These are phyloP conservation scores for Cuculus canorus DNA, from an alignment of 2,797 vertebrate genomes.

Conservation along the genomic window DNA sequence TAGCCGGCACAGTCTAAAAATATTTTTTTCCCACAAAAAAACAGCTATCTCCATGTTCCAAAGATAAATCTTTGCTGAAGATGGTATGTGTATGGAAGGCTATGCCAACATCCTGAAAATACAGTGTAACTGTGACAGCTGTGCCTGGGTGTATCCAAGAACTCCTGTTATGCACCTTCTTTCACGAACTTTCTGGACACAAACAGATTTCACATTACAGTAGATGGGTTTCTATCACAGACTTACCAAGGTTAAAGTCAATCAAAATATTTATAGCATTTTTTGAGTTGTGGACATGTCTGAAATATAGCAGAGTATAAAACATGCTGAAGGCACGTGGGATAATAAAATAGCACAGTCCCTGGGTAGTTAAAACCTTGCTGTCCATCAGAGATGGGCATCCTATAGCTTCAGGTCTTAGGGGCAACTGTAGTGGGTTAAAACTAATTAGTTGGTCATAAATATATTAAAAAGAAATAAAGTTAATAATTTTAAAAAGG, in stretches of 20 bases:
- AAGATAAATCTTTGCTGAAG: not conserved
- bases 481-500: not conserved
- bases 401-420: not conserved
- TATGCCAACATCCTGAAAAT: not conserved
- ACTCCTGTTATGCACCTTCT: not conserved
- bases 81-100: not conserved
- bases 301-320: not conserved
- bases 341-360: not conserved
- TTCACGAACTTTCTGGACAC: not conserved
- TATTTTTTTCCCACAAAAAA: not conserved
- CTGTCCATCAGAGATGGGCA: not conserved
- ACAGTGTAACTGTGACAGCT: accelerated
- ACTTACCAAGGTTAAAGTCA: not conserved
- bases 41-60: not conserved
- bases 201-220: not conserved
- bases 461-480: not conserved
- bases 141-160: not conserved
- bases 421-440: not conserved
- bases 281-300: not conserved
- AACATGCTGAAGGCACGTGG: not conserved
- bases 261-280: not conserved
- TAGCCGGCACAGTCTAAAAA: not conserved
- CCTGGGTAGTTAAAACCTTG: not conserved
- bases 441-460: not conserved
- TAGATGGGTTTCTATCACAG: not conserved